Percentiles rank a stretch among this genome's conserved stretches.
Evolutionary conservation across 2,888 invertebrate species (phyloP).

Genomic region (Cephus runcator): DNA sequence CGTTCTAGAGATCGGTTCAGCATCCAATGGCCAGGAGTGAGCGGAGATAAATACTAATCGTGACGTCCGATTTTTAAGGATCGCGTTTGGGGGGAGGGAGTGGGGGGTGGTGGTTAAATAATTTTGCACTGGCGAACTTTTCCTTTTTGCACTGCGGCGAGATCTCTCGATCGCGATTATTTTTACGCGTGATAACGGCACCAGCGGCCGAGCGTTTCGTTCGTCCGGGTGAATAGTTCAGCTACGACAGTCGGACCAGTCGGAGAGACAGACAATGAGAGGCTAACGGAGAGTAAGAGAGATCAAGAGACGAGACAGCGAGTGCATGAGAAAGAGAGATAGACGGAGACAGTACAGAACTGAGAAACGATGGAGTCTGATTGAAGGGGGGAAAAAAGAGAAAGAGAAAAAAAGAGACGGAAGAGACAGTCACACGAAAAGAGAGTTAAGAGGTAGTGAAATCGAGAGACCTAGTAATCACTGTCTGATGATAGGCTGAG

Average conservation of each 20-base stretch:
- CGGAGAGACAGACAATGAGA: background rate
- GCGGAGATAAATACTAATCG: background rate
- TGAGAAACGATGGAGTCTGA: background rate
- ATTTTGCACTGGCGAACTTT: background rate
- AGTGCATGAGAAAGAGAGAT: background rate
- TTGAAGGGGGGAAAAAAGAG: background rate
- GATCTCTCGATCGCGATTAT: background rate
- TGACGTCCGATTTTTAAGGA: background rate
- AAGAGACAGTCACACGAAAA: background rate
- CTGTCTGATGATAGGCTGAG: slow-evolving; percentile 26
- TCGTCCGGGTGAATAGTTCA: background rate
- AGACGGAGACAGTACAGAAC: background rate
- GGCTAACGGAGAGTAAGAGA: background rate
- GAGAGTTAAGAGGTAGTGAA: slow-evolving; percentile 3
- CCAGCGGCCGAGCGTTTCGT: background rate
- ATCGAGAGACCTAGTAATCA: slow-evolving; percentile 24
- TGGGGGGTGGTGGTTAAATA: background rate
- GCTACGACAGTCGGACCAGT: background rate
- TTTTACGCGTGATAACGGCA: background rate
- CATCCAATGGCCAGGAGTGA: background rate
- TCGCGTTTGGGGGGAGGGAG: background rate
- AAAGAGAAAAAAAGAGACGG: background rate
- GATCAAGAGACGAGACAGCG: slow-evolving; percentile 7
- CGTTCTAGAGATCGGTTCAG: background rate
- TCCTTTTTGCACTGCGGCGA: background rate